phyloP scores from a whole-genome alignment of 2,113 vertebrate species.

The Serilophus lunatus region DNA sequence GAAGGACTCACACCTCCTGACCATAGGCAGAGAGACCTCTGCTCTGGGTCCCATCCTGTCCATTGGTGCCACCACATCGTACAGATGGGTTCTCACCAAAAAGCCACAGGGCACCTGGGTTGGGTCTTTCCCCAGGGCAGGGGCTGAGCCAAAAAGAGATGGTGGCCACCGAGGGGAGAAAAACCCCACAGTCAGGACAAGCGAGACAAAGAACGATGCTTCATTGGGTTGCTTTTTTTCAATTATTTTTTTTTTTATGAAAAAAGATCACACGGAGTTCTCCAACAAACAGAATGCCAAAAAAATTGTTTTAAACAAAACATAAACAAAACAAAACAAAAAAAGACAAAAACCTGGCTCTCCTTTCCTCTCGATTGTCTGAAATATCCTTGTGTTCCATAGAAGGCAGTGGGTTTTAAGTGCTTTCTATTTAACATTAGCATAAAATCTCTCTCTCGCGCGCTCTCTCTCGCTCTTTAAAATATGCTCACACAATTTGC shows the following conservation, averaged over 20 bases:
- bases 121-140: not conserved
- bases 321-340: conserved; percentile 63
- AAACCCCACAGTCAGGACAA: not conserved
- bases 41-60: not conserved
- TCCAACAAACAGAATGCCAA: conserved; percentile 79
- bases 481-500: conserved; percentile 77
- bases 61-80: fast-evolving
- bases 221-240: not conserved
- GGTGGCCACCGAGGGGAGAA: not conserved
- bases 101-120: fast-evolving
- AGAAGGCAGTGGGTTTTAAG: conserved; percentile 78
- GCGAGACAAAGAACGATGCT: conserved; percentile 31
- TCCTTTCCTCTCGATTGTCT: conserved; percentile 88
- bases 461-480: conserved; percentile 61
- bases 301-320: conserved; percentile 67
- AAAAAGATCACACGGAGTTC: conserved; percentile 80
- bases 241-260: conserved; percentile 74
- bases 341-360: conserved; percentile 72
- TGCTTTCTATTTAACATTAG: conserved; percentile 82
- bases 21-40: no score
- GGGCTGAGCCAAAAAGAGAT: not conserved
- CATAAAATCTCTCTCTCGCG: conserved; percentile 62
- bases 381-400: conserved; percentile 70
- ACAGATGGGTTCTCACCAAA: fast-evolving
- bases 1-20: not conserved